Evolutionary conservation across 1,140 invertebrate species (phyloP), one percentile per base, ranked within the genome.

Genomic region (Megathymus violae): DNA sequence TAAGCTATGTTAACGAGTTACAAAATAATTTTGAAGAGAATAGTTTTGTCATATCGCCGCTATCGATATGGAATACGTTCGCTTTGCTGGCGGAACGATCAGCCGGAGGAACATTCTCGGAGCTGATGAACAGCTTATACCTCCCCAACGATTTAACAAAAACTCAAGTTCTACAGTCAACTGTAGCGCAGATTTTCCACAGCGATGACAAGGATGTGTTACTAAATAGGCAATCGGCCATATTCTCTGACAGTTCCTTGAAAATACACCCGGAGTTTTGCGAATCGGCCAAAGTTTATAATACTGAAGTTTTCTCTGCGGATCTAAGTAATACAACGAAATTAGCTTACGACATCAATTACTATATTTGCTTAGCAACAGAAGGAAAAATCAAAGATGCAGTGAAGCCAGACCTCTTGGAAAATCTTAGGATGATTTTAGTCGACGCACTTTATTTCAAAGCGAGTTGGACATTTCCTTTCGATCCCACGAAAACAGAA

Each of bases 361-460:
- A 82, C 11, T 88, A 77, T 36, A 70, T 90, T n/a, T 89, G 88
- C 54, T 25, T 81, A 4, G 81, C 82, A 4, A 90, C 86, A 31
- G 83, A 85, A 56, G 85, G 88, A 0, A 74, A 54, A 60, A 89
- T 90, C 11, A 62, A 71, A 0, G 71, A 85, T 41, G 79, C 80
- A 27, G 78, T 90, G 5, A 69, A 63, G 44, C 73, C 78, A 67
- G 84, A 84, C 54, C 76, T 90, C 40, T 64, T 93, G 31, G 71
- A 80, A 10, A 82, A 93, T 60, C 94, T 95, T 0, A 82, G 88
- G 63, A 73, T 96, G 46, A 81, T 97, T 3, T 70, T 96, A 6
- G 93, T 94, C 0, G 96, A 95, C 68, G 94, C 94, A 0, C 83
- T 96, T 43, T 96, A 95, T 73, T 97, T 97, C 82, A 96, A 95